These are phyloP conservation scores for Acrobasis consociella DNA, from an alignment of 2,888 invertebrate genomes.

Conservation along the genomic window DNA sequence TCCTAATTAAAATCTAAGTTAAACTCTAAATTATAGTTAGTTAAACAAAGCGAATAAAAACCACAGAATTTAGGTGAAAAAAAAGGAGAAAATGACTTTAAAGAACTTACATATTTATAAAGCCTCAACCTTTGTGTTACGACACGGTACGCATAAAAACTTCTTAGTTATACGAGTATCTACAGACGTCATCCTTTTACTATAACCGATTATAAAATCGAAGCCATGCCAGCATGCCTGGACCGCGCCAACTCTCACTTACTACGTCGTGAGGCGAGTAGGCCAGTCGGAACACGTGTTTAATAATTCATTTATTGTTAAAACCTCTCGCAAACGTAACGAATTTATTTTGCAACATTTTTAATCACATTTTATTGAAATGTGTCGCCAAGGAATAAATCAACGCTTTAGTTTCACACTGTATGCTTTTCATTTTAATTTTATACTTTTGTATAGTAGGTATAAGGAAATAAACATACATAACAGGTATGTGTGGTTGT, in stretches of 20 bases:
- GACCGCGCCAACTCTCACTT: constrained; percentile 12
- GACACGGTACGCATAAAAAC: no score
- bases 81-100: no score
- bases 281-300: constrained; percentile 32
- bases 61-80: no score
- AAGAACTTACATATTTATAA: no score
- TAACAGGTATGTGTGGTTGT: no score
- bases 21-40: no score
- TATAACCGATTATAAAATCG: constrained; percentile 1
- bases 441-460: neutral
- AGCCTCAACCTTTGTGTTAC: no score
- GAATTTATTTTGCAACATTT: constrained; percentile 10
- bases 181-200: neutral
- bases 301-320: constrained; percentile 39
- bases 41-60: no score
- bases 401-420: neutral
- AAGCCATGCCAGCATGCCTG: neutral
- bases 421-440: neutral
- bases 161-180: neutral
- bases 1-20: no score
- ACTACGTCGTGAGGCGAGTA: constrained; percentile 6
- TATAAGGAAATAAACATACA: neutral
- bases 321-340: constrained; percentile 2
- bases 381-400: neutral
- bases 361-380: constrained; percentile 2